These are phyloP conservation scores for Globicephala melas DNA, from an alignment of 2,113 vertebrate genomes.

Conservation along the genomic window DNA sequence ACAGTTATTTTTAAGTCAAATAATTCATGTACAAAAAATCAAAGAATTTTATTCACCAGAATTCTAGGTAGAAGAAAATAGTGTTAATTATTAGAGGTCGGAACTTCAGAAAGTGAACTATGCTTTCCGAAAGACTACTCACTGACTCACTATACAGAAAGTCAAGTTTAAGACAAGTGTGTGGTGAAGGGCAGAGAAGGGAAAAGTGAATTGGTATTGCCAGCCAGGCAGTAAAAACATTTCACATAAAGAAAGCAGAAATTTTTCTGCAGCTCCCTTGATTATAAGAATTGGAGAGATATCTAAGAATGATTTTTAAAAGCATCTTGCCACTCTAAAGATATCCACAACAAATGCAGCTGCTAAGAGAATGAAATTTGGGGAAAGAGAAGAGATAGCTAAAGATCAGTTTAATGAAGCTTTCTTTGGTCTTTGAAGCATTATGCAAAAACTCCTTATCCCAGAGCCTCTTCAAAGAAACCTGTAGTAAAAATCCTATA, in stretches of 20 bases:
- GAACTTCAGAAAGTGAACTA: conserved; percentile 21
- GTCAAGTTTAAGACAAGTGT: background rate
- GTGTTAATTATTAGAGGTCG: background rate
- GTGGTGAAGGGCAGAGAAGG: background rate
- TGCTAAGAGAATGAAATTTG: background rate
- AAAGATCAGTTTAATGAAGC: background rate
- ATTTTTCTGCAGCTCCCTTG: background rate
- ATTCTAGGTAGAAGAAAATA: background rate
- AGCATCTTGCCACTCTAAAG: background rate
- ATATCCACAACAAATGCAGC: conserved; percentile 3
- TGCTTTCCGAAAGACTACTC: background rate
- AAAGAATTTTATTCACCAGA: conserved; percentile 23
- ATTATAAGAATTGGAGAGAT: background rate
- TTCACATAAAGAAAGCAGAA: background rate
- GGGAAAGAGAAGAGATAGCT: background rate
- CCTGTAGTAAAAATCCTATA: background rate
- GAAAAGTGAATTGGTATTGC: background rate
- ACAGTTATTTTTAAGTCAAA: conserved; percentile 33
- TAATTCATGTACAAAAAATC: background rate
- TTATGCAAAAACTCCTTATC: background rate
- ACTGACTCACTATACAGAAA: background rate
- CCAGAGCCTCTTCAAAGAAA: conserved; percentile 1
- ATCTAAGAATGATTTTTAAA: background rate
- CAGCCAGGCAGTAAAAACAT: background rate
- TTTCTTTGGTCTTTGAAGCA: conserved; percentile 3